Evolutionary conservation across 2,797 vertebrate genomes (phyloP).

Genomic region (Peromyscus melanophrys): DNA sequence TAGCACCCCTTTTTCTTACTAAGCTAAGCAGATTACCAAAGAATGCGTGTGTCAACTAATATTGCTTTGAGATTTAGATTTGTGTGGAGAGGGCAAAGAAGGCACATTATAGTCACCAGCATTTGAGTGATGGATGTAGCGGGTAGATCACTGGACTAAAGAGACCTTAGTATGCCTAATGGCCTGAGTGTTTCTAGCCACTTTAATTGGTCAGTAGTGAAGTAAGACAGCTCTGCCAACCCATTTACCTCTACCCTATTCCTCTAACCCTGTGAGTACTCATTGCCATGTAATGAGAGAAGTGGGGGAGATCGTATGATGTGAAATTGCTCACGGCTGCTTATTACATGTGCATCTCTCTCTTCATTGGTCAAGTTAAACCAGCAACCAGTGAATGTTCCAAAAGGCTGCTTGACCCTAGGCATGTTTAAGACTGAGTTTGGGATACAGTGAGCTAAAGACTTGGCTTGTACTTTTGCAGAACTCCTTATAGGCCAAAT

Average conservation of each 20-base stretch:
- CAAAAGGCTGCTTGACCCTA: background rate
- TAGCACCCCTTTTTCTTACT: background rate
- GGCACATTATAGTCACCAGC: background rate
- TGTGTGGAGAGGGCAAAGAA: background rate
- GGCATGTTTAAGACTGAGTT: background rate
- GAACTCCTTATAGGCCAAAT: background rate
- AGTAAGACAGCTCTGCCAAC: background rate
- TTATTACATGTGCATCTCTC: background rate
- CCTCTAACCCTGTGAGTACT: background rate
- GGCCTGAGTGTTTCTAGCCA: background rate
- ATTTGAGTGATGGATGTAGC: background rate
- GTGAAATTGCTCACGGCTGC: background rate
- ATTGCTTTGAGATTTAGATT: conserved; percentile 7
- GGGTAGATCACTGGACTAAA: background rate
- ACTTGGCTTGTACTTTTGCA: background rate
- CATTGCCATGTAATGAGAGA: background rate
- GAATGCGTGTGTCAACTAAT: background rate
- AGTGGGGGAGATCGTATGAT: background rate
- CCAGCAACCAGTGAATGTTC: background rate
- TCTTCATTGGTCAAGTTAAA: conserved; percentile 11
- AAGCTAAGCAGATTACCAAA: conserved; percentile 13
- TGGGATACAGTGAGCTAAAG: background rate
- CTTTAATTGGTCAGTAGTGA: background rate
- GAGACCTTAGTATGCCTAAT: background rate
- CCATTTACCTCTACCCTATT: background rate